Evolutionary conservation across 2,888 invertebrate species (phyloP).

Genomic region (Eudemis profundana): DNA sequence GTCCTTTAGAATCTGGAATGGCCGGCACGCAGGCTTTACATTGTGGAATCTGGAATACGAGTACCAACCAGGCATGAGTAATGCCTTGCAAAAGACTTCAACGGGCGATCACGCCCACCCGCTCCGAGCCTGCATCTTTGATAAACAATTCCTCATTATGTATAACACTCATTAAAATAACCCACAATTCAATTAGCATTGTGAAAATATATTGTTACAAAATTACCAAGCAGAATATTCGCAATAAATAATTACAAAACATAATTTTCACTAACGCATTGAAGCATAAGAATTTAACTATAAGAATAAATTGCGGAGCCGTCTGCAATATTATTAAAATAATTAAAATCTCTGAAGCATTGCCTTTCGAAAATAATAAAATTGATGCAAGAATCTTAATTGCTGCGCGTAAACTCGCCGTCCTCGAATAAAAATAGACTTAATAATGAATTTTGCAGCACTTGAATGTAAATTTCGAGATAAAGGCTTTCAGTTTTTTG

Average conservation of each 20-base stretch:
- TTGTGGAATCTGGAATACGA: slow-evolving; percentile 4
- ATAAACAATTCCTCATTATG: slow-evolving; percentile 21
- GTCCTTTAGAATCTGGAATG: too few species aligned
- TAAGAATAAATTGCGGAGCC: neutral
- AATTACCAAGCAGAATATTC: neutral
- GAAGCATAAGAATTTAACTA: slow-evolving; percentile 1
- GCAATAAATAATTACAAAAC: slow-evolving; percentile 19
- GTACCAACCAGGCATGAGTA: slow-evolving; percentile 40
- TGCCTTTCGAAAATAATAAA: slow-evolving; percentile 3
- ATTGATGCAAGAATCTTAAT: slow-evolving; percentile 26
- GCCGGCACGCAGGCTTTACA: too few species aligned
- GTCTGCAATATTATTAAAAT: slow-evolving; percentile 4
- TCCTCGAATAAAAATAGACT: slow-evolving; percentile 26
- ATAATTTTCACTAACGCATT: slow-evolving; percentile 22
- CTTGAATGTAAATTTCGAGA: slow-evolving; percentile 7
- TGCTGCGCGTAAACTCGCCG: neutral
- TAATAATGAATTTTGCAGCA: slow-evolving; percentile 2
- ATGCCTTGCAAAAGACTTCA: slow-evolving; percentile 63
- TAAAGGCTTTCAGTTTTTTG: slow-evolving; percentile 29
- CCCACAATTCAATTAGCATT: neutral
- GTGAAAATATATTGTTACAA: neutral
- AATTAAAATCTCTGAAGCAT: neutral
- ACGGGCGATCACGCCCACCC: slow-evolving; percentile 51
- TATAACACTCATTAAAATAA: slow-evolving; percentile 1
- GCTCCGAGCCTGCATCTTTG: neutral